A percentile compares a stretch with the other conserved stretches of the same genome.
Evolutionary conservation across 2,113 vertebrate species (phyloP).

Genomic region (Caranx melampygus): DNA sequence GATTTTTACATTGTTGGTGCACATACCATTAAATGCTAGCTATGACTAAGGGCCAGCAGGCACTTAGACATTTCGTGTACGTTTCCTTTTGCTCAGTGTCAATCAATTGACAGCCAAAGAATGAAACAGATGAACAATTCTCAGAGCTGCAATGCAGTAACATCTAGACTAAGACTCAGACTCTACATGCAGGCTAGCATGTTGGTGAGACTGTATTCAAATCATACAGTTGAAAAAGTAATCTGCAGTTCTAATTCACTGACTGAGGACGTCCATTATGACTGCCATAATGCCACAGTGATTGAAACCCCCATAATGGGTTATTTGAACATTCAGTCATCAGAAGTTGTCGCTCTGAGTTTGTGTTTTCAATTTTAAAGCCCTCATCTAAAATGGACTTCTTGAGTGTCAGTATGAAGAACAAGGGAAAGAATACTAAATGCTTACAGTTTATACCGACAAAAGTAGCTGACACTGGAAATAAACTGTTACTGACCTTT

Average conservation of each 20-base stretch:
- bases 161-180: background rate
- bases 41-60: background rate
- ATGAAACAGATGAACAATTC: background rate
- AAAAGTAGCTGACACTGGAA: slow-evolving; percentile 13
- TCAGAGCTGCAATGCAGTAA: background rate
- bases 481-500: slow-evolving; percentile 31
- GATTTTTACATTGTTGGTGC: background rate
- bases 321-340: slow-evolving; percentile 1
- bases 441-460: slow-evolving; percentile 13
- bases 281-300: background rate
- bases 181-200: no score
- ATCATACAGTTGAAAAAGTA: slow-evolving; percentile 22
- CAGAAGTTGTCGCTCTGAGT: background rate
- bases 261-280: background rate
- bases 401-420: background rate
- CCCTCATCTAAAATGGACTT: background rate
- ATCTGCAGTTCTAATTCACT: slow-evolving; percentile 16
- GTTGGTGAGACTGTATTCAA: background rate
- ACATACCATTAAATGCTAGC: background rate
- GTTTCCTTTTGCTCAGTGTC: background rate
- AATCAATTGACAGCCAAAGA: background rate
- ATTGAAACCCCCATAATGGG: slow-evolving; percentile 8
- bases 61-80: background rate
- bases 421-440: background rate
- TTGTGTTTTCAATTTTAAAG: background rate